phyloP scores from a whole-genome alignment of 2,888 invertebrate genomes.

The Tipula vernalis region DNA sequence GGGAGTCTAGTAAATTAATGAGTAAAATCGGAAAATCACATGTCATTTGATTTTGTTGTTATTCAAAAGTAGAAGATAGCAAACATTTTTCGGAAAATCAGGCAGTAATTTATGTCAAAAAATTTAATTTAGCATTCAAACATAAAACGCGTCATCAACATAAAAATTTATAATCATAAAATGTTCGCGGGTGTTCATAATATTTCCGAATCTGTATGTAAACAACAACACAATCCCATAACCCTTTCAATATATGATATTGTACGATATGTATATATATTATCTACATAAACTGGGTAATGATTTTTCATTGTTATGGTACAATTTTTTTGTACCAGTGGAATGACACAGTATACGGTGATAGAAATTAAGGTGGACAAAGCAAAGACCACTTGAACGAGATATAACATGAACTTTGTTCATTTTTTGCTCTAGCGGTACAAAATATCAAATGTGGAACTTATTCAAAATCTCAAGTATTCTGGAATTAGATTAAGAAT shows the following conservation, averaged over 20 bases:
- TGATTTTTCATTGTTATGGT: neutral
- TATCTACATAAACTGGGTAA: neutral
- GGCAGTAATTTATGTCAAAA: neutral
- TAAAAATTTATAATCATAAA: neutral
- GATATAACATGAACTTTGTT: no score
- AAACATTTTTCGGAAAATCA: neutral
- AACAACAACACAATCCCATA: neutral
- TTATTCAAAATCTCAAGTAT: no score
- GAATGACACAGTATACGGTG: neutral
- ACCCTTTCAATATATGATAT: neutral
- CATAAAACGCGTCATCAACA: neutral
- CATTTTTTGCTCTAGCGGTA: no score
- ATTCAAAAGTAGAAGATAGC: neutral
- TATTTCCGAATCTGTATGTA: neutral
- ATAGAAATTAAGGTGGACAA: neutral
- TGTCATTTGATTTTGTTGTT: neutral
- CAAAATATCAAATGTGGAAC: no score
- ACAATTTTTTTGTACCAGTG: neutral
- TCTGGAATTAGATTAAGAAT: no score
- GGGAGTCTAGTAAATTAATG: neutral
- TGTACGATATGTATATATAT: neutral
- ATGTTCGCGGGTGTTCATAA: slow-evolving; percentile 4
- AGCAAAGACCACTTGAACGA: no score
- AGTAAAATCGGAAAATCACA: neutral
- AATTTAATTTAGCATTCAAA: neutral